Evolutionary conservation across 2,797 vertebrate species (phyloP).

Genomic region (Potorous gilbertii): DNA sequence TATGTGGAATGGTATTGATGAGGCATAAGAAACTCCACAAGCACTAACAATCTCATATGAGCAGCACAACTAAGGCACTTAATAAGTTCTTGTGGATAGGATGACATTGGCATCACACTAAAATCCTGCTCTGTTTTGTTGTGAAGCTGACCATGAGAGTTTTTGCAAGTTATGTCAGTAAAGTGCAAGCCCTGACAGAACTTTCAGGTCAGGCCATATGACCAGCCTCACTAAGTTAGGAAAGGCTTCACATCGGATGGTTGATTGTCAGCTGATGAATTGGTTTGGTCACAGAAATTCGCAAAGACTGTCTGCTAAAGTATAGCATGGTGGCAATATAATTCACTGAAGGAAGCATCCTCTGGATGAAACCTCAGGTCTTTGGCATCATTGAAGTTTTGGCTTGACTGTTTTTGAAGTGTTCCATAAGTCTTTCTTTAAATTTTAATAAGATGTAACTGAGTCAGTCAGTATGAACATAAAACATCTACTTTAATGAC

Average conservation of each 20-base stretch:
- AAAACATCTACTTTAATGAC: background rate
- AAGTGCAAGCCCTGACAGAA: background rate
- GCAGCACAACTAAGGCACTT: background rate
- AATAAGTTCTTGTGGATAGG: background rate
- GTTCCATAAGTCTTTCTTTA: background rate
- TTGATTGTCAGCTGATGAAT: background rate
- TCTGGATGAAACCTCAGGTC: background rate
- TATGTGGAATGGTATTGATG: constrained; percentile 36
- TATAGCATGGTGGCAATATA: background rate
- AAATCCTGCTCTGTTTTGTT: background rate
- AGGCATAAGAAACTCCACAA: background rate
- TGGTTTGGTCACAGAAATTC: background rate
- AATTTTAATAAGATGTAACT: constrained; percentile 23
- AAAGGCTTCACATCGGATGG: background rate
- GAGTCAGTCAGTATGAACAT: background rate
- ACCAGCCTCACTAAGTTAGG: background rate
- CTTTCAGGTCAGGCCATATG: background rate
- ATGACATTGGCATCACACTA: background rate
- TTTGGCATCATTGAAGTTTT: background rate
- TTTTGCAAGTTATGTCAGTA: background rate
- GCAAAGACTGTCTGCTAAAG: background rate
- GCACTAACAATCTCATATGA: background rate
- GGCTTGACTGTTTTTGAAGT: constrained; percentile 7
- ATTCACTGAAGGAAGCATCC: background rate
- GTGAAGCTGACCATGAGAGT: background rate